Conservation (phyloP, 1,140 invertebrate genomes). For the Portunus trituberculatus region DNA sequence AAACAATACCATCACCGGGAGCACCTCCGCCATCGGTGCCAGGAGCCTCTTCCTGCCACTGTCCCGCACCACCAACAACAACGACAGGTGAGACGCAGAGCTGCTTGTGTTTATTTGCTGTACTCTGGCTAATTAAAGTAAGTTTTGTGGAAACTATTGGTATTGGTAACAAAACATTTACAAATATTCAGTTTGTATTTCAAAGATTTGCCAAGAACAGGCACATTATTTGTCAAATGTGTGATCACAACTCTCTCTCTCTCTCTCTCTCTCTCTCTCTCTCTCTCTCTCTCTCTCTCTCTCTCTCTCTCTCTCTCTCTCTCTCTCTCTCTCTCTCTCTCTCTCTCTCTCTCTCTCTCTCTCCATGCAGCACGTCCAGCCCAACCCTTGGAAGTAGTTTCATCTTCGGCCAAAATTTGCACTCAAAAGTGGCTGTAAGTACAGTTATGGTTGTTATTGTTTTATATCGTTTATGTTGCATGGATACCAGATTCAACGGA, state of each 20-base stretch:
- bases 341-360: background rate
- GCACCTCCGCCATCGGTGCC: slow-evolving; percentile 26
- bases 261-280: too few species aligned
- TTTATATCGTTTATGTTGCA: too few species aligned
- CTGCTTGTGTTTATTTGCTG: background rate
- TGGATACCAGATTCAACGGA: too few species aligned
- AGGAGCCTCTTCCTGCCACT: slow-evolving; percentile 55
- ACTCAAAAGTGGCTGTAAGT: slow-evolving; percentile 87
- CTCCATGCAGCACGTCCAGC: slow-evolving; percentile 49
- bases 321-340: background rate
- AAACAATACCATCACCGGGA: slow-evolving; percentile 27
- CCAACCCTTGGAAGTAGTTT: slow-evolving; percentile 83
- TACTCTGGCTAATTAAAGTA: too few species aligned
- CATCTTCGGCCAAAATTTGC: slow-evolving; percentile 95
- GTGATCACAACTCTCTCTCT: too few species aligned
- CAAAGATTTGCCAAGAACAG: too few species aligned
- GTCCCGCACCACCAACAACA: slow-evolving; percentile 44
- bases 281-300: too few species aligned
- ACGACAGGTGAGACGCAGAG: slow-evolving; percentile 46
- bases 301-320: background rate
- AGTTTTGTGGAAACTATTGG: too few species aligned
- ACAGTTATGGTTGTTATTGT: background rate
- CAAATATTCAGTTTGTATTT: too few species aligned
- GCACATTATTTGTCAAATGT: too few species aligned
- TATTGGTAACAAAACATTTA: too few species aligned